Percentiles rank a stretch among this genome's conserved stretches.
Conservation (phyloP, 1,140 invertebrate genomes). For the Hydropsyche tenuis region DNA sequence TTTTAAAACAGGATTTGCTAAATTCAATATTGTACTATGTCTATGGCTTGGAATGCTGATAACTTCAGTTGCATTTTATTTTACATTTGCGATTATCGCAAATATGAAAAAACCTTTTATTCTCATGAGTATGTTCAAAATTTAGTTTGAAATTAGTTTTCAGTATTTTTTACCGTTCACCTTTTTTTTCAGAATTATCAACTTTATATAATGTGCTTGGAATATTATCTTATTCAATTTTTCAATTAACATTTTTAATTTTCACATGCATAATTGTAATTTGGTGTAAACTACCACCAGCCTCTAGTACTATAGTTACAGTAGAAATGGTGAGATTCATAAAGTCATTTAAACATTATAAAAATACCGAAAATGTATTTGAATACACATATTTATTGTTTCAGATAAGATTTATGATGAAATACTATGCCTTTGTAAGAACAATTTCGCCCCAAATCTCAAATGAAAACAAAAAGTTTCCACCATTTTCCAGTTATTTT, state of each 20-base stretch:
- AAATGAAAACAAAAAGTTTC: slow-evolving; percentile 56
- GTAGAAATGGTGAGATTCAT: slow-evolving; percentile 48
- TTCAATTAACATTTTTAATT: slow-evolving; percentile 60
- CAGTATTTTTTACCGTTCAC: no score
- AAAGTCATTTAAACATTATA: no score
- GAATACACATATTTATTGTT: slow-evolving; percentile 74
- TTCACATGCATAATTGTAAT: slow-evolving; percentile 63
- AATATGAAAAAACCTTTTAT: neutral
- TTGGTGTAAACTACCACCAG: slow-evolving; percentile 41
- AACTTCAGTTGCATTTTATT: slow-evolving; percentile 56
- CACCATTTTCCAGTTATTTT: slow-evolving; percentile 76
- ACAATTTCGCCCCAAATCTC: slow-evolving; percentile 67
- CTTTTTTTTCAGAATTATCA: slow-evolving; percentile 24
- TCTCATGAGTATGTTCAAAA: no score
- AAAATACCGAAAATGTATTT: slow-evolving; percentile 76
- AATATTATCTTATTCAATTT: slow-evolving; percentile 55
- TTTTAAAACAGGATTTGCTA: slow-evolving; percentile 58
- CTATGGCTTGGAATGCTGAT: slow-evolving; percentile 60
- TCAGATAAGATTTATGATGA: slow-evolving; percentile 84
- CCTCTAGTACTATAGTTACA: neutral
- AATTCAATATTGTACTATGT: slow-evolving; percentile 57
- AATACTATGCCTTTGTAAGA: slow-evolving; percentile 81
- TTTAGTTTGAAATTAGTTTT: no score
- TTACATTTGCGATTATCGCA: neutral
- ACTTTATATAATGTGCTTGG: slow-evolving; percentile 58